phyloP scores from a whole-genome alignment of 2,797 vertebrate species.

The Anguilla pacifica region DNA sequence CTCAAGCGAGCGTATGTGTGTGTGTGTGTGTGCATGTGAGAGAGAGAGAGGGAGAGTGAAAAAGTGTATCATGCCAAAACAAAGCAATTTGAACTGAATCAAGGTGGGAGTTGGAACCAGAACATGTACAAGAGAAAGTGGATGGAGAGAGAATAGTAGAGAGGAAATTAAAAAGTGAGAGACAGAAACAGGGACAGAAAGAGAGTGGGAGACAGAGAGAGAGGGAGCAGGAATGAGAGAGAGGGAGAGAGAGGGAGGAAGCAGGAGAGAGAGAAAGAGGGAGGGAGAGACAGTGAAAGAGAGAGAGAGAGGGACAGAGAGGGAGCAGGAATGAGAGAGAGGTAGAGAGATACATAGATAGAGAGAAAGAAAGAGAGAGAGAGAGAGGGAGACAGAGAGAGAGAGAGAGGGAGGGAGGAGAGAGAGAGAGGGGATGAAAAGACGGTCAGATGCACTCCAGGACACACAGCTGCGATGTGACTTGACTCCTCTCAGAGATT shows the following conservation, averaged over 20 bases:
- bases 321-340: conserved; percentile 40
- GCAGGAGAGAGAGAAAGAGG: background rate
- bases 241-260: background rate
- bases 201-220: conserved; percentile 17
- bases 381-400: conserved; percentile 38
- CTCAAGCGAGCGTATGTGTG: background rate
- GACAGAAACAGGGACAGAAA: conserved; percentile 18
- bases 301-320: conserved; percentile 19
- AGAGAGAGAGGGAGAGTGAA: background rate
- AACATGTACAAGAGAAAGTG: background rate
- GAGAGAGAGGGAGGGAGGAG: conserved; percentile 52
- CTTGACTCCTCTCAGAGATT: conserved; percentile 57
- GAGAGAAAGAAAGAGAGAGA: background rate
- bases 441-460: conserved; percentile 65
- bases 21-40: background rate
- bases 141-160: background rate
- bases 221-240: background rate
- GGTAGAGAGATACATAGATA: background rate
- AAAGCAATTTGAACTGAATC: background rate
- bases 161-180: background rate
- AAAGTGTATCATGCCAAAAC: background rate
- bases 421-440: conserved; percentile 50
- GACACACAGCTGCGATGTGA: conserved; percentile 64
- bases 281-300: conserved; percentile 52
- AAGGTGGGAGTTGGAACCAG: background rate